Base-by-base conservation (phyloP, 2,113 vertebrate genomes). In the Barnardius zonarius region DNA sequence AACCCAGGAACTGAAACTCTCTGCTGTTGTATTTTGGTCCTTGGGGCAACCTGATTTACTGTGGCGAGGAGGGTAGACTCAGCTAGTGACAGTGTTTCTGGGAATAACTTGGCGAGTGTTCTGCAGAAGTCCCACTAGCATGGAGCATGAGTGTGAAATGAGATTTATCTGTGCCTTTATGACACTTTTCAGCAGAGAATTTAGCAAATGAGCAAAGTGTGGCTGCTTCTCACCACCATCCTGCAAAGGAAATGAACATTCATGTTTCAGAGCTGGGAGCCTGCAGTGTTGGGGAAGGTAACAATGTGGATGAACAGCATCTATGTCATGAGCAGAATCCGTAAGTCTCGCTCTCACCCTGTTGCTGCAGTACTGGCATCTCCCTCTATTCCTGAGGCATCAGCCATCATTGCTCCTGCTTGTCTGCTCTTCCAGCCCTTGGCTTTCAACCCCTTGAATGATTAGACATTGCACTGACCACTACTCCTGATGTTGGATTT, bases 261-360 rank as follows among this genome's bases (percentile, higher is more conserved):
- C 5, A 13, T 7, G 4, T 59, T 69, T 72, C 13, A 25, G 54
- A 74, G n/a, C 14, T 61, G 61, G 23, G 25, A 84, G 17, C 48
- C 62, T 43, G 49, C 20, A 30, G 33, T 17, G 3, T 0, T 43
- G 82, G 43, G 59, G 30, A 54, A 52, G 51, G 35, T 17, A 49
- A 3, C 6, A 30, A 18, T 9, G 31, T 39, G 41, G 7, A 33
- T 83, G 61, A 41, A 25, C 6, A 5, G 13, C 48, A 17, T 28
- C 61, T 27, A 14, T 1, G 5, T 46, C 25, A 48, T 10, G 63
- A 83, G 25, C 35, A 43, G 78, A 48, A 63, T n/a, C 63, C 1
- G 0, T 3, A 6, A 17, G 28, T 19, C 66, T 49, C 52, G 1
- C 8, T 75, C 30, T 70, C 18, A 4, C 16, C 59, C n/a, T 4